phyloP scores from a whole-genome alignment of 1,140 invertebrate species.

The Pseudachorutes palmiensis region DNA sequence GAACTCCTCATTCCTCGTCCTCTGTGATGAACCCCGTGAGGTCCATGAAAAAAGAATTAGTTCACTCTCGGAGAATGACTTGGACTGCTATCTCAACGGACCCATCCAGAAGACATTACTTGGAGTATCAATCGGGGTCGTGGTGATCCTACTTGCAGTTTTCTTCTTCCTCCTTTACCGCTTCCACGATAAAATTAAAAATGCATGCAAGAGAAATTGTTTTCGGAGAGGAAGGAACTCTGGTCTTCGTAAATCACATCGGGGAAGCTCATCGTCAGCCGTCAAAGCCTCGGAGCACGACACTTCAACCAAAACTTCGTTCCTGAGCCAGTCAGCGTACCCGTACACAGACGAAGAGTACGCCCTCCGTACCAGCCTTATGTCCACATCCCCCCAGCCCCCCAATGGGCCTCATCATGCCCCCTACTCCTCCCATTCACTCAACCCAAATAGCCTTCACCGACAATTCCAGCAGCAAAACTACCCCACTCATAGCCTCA shows the following conservation, averaged over 20 bases:
- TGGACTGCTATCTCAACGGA: constrained; percentile 69
- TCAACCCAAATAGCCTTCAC: constrained; percentile 2
- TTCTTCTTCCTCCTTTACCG: constrained; percentile 64
- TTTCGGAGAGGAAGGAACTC: constrained; percentile 21
- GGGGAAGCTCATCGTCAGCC: constrained; percentile 6
- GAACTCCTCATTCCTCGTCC: constrained; percentile 44
- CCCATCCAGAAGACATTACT: constrained; percentile 67
- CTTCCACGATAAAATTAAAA: constrained; percentile 63
- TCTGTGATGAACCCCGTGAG: constrained; percentile 62
- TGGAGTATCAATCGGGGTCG: constrained; percentile 57
- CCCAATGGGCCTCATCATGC: neutral
- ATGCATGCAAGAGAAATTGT: constrained; percentile 54
- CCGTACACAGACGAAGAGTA: constrained; percentile 34
- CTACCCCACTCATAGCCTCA: constrained; percentile 3
- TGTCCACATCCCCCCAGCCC: constrained; percentile 8
- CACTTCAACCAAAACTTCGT: constrained; percentile 33
- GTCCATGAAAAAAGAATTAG: constrained; percentile 59
- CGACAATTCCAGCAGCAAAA: too few species aligned
- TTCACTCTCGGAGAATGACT: constrained; percentile 59
- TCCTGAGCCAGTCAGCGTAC: constrained; percentile 27
- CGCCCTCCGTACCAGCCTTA: constrained; percentile 23
- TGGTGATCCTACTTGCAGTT: constrained; percentile 57
- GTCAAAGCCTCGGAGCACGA: constrained; percentile 19
- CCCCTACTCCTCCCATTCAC: constrained; percentile 12
- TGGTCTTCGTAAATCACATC: constrained; percentile 25